These are phyloP conservation scores for human (Homo sapiens) DNA, from an alignment of 2,113 vertebrate species.

Conservation along the genomic window GRCh38 chr5:19928001-19928500, in stretches of 20 bases:
- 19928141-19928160: slow-evolving; percentile 27
- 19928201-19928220: slow-evolving; percentile 31
- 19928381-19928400: neutral
- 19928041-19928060: slow-evolving; percentile 53
- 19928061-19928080: neutral
- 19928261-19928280: neutral
- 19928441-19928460: neutral
- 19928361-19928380: neutral
- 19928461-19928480: neutral
- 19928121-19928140: slow-evolving; percentile 5
- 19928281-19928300: neutral
- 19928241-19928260: neutral
- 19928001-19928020: slow-evolving; percentile 55
- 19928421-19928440: neutral
- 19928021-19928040: slow-evolving; percentile 40
- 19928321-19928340: neutral
- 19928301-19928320: neutral
- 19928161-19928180: neutral
- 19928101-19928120: neutral
- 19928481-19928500: neutral
- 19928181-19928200: neutral
- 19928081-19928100: slow-evolving; percentile 45
- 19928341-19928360: neutral
- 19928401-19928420: neutral
- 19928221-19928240: slow-evolving; percentile 15